These are phyloP conservation scores for Porites divaricata DNA, from an alignment of 92 coral and sea anemone species.

Conservation along the genomic window DNA sequence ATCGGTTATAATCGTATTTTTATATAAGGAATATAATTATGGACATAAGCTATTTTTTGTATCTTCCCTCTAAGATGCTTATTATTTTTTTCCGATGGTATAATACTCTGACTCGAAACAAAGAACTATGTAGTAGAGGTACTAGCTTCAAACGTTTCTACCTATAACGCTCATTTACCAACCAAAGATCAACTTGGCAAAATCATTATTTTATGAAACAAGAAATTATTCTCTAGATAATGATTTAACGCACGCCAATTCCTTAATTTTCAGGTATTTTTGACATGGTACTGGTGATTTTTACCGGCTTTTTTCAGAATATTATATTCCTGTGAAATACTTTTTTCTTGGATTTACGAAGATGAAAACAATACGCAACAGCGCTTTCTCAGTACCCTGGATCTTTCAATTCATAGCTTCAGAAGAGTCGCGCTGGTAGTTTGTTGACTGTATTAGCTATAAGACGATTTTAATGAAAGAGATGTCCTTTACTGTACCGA, in stretches of 20 bases:
- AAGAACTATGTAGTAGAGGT: neutral
- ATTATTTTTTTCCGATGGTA: neutral
- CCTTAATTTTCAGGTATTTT: no score
- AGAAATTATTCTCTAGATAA: neutral
- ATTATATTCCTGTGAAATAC: neutral
- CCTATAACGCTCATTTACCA: neutral
- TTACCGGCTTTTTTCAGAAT: neutral
- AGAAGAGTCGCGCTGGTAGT: conserved; percentile 10
- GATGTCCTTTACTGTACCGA: neutral
- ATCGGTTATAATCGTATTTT: neutral
- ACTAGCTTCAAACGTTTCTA: neutral
- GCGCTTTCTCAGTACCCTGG: neutral
- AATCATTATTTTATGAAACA: neutral
- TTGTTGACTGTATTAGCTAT: conserved; percentile 45
- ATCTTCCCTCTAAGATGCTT: neutral
- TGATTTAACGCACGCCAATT: neutral
- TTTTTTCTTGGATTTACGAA: neutral
- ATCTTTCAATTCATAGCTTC: conserved; percentile 27
- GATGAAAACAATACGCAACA: neutral
- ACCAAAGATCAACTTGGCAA: neutral
- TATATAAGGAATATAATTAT: neutral
- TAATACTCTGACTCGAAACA: neutral
- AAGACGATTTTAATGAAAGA: conserved; percentile 20
- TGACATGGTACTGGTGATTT: no score
- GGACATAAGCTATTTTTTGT: neutral